These are phyloP conservation scores for Acrocephalus scirpaceus DNA, from an alignment of 2,797 vertebrate genomes.

Conservation along the genomic window DNA sequence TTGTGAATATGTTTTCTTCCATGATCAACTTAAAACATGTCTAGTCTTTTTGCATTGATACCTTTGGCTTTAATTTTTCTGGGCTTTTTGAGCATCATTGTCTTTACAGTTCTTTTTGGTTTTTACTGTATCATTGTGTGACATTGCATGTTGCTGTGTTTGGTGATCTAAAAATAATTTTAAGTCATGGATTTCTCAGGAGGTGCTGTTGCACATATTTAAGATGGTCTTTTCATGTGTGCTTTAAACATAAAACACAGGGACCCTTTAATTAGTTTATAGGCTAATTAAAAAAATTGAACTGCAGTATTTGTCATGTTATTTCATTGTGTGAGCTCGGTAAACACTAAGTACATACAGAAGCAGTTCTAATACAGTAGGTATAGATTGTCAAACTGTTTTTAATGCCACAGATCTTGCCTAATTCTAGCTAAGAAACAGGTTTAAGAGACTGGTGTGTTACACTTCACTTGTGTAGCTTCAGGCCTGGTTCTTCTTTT, in stretches of 20 bases:
- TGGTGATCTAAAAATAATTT: constrained; percentile 63
- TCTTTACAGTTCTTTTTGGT: not conserved
- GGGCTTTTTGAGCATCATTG: not conserved
- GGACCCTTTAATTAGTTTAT: not conserved
- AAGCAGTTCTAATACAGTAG: not conserved
- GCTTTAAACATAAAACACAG: not conserved
- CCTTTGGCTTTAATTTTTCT: not conserved
- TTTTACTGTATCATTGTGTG: constrained; percentile 52
- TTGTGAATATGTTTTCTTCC: not conserved
- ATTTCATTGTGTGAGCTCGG: not conserved
- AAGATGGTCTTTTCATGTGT: not conserved
- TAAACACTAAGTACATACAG: not conserved
- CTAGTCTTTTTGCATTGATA: not conserved
- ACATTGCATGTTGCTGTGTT: constrained; percentile 44
- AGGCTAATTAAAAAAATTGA: constrained; percentile 29
- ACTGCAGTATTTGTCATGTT: not conserved
- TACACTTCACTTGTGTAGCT: not conserved
- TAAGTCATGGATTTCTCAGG: constrained; percentile 54
- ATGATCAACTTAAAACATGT: not conserved
- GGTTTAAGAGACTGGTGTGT: not conserved
- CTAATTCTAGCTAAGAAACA: not conserved
- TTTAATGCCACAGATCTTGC: not conserved
- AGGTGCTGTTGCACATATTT: constrained; percentile 11
- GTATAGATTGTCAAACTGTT: not conserved
- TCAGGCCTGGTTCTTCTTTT: not conserved